Evolutionary conservation across 2,888 invertebrate species (phyloP), one percentile per base, ranked within the genome.

Genomic region (Cerastoderma edule): DNA sequence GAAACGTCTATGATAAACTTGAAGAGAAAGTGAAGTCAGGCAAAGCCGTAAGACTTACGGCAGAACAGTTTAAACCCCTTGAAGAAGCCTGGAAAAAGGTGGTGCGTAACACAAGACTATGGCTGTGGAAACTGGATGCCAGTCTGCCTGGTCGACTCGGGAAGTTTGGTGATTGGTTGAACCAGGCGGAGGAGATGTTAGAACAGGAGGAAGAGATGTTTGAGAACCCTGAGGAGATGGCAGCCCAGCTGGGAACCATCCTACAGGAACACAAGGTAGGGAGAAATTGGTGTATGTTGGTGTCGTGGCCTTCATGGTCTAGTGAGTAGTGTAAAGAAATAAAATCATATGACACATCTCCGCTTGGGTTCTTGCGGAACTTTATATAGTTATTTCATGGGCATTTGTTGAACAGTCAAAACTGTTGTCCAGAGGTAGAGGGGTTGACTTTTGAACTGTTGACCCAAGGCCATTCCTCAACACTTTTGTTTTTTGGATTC

Each of bases 61-160:
- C 95, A 57, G 96, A 96, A 85, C 95, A 96, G n/a, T 98, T 98
- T 97, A 95, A 95, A 70, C 96, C 96, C 87, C 94, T 98, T 22
- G 95, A 96, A 86, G 94, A 94, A 39, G 94, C 96, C 35, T 98
- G 98, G 98, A 95, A 95, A 84, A 95, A 96, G 89, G 94, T 97
- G 67, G 96, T 97, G 90, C 90, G 93, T 68, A 80, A 84, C 72
- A 89, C 89, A 0, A 75, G 87, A 19, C 78, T 85, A 72, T 98
- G 98, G 98, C 95, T 97, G 86, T 96, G 97, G 96, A 94, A 96
- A 66, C 93, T 98, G 85, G 98, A 99, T 92, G 95, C 96, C 0
- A 95, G 95, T 80, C 94, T 98, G 67, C 97, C 97, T 10, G 97
- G 97, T 50, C 96, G 96, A 88, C 95, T 98, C 86, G 96, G 96